Evolutionary conservation across 1,140 invertebrate species (phyloP), one percentile per base, ranked within the genome.

Genomic region (Penaeus vannamei): DNA sequence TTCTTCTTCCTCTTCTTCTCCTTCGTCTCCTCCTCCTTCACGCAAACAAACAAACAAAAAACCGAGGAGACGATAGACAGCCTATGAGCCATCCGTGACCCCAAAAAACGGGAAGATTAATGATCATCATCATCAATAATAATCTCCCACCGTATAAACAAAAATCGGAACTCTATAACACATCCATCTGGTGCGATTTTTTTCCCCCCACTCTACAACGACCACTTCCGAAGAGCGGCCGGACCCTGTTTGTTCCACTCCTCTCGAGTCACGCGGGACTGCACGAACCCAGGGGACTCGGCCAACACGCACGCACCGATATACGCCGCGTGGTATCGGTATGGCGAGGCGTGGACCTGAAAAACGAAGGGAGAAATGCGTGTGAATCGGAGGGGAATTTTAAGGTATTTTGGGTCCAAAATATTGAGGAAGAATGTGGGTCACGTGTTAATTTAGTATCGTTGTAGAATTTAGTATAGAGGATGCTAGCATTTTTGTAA

Each of bases 311-410:
- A 95, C 0, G 94, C 94, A 36, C 95, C 95, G 61, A 95, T 93
- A 91, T 94, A 95, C 3, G 95, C 94, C 53, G 94, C 94, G 92
- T 95, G 95, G 87, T 95, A 95, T 26, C 95, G 91, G 91, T 95
- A 94, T 3, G 94, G 94, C 23, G 94, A 94, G 5, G 93, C 94
- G 92, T 95, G 94, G 26, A 95, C 95, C 94, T 95, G 89, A 32
- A 91, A 85, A 32, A 79, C 22, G n/a, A 87, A 29, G 29, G 69
- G 12, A 86, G 23, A 88, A n/a, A 64, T 87, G 0, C 64, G 26
- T 32, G 20, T 36, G 26, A n/a, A 61, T 36, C 3, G 8, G 20
- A 0, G 29, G 23, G 42, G 79, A 7, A 23, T 46, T 81, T n/a
- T 82, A 17, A 12, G 1, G 8, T 32, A 12, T 1, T 1, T 82